phyloP scores from a whole-genome alignment of 2,113 vertebrate species.

The Oreochromis niloticus region DNA sequence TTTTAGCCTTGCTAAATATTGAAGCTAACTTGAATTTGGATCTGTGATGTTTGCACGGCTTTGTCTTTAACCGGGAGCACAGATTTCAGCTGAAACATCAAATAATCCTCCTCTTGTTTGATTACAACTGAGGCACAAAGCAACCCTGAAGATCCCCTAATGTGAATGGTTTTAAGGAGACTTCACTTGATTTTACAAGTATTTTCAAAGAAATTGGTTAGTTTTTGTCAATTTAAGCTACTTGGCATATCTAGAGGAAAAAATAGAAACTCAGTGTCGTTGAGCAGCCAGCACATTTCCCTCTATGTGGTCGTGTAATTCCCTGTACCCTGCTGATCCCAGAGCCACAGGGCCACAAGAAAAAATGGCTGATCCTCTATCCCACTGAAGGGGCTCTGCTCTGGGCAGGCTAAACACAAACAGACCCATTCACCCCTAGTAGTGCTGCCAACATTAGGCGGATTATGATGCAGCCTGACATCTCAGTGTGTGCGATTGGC shows the following conservation, averaged over 20 bases:
- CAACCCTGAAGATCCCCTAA: neutral
- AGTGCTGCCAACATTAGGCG: neutral
- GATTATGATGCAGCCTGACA: conserved; percentile 16
- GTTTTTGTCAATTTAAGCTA: neutral
- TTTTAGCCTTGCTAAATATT: conserved; percentile 13
- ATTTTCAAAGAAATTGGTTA: neutral
- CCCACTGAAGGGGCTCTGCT: neutral
- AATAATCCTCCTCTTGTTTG: neutral
- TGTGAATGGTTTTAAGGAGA: neutral
- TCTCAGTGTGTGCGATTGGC: neutral
- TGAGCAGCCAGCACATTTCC: neutral
- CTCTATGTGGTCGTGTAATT: conserved; percentile 40
- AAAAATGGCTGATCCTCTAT: neutral
- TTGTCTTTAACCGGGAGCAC: neutral
- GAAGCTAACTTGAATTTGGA: neutral
- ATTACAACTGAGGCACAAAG: neutral
- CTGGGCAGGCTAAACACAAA: conserved; percentile 18
- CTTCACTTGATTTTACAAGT: neutral
- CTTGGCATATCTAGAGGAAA: neutral
- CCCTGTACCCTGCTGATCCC: conserved; percentile 13
- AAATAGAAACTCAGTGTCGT: neutral
- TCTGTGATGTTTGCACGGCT: neutral
- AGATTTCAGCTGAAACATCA: neutral
- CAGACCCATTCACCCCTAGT: conserved; percentile 12
- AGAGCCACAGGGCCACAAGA: conserved; percentile 1